Percentiles rank a stretch among this genome's conserved stretches.
Conservation (phyloP, 2,797 vertebrate genomes). For the Tarsius wallacei region DNA sequence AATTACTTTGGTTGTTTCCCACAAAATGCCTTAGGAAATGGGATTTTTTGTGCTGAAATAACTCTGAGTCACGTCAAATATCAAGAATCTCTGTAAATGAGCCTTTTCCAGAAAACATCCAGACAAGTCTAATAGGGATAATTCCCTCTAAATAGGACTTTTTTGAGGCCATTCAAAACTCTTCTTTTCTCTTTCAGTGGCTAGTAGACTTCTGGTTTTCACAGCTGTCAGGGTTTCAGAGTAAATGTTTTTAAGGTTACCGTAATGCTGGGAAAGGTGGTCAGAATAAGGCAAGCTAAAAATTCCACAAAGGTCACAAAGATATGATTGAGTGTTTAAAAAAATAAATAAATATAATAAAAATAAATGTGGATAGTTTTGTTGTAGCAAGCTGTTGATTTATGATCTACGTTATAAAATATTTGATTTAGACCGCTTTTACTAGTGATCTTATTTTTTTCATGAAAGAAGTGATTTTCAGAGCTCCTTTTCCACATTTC, state of each 20-base stretch:
- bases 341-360: background rate
- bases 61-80: background rate
- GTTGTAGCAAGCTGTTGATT: background rate
- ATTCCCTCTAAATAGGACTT: background rate
- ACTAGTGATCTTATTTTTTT: background rate
- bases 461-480: background rate
- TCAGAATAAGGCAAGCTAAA: background rate
- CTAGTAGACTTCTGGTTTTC: background rate
- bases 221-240: background rate
- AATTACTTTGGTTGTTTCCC: background rate
- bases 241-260: background rate
- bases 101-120: background rate
- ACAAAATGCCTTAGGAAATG: background rate
- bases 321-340: background rate
- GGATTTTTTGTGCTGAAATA: background rate
- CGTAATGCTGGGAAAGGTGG: background rate
- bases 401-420: background rate
- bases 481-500: background rate
- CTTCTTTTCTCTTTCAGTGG: background rate
- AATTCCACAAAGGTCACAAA: background rate
- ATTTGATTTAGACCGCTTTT: background rate
- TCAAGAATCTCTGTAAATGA: background rate
- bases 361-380: background rate
- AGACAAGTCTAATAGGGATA: background rate
- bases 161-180: background rate